Conservation (phyloP, 2,888 invertebrate species). For the Dolomedes plantarius region DNA sequence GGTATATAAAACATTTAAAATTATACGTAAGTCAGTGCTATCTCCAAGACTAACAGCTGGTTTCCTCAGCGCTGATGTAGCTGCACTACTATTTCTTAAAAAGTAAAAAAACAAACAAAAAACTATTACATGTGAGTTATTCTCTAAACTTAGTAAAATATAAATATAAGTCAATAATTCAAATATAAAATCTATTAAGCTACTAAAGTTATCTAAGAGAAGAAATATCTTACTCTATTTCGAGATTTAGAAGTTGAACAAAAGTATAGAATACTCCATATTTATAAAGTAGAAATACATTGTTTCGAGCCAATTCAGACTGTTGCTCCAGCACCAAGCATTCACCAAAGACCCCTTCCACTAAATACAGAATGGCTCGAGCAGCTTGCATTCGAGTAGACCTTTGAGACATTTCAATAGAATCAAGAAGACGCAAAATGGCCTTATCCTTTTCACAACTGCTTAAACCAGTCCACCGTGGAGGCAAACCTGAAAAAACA, state of each 20-base stretch:
- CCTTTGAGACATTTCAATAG: slow-evolving; percentile 91
- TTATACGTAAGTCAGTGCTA: slow-evolving; percentile 92
- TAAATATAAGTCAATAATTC: background rate
- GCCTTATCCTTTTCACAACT: slow-evolving; percentile 84
- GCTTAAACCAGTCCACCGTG: slow-evolving; percentile 89
- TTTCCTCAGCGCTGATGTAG: slow-evolving; percentile 85
- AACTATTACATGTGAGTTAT: no score
- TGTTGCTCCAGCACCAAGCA: slow-evolving; percentile 91
- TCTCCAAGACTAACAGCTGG: slow-evolving; percentile 90
- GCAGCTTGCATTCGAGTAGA: slow-evolving; percentile 91
- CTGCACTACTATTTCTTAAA: slow-evolving; percentile 82
- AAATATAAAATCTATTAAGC: no score
- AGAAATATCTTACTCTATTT: slow-evolving; percentile 87
- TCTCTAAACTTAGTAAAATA: no score
- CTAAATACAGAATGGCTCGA: slow-evolving; percentile 93
- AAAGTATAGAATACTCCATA: slow-evolving; percentile 93
- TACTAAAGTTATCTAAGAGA: no score
- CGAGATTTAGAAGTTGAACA: slow-evolving; percentile 93
- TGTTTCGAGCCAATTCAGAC: slow-evolving; percentile 87
- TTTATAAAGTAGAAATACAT: slow-evolving; percentile 91
- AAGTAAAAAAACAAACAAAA: no score
- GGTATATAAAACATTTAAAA: slow-evolving; percentile 94
- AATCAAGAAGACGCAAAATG: slow-evolving; percentile 90
- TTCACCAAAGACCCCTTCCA: slow-evolving; percentile 81
- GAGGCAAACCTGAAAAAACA: slow-evolving; percentile 80